Evolutionary conservation across 2,888 invertebrate genomes (phyloP).

Genomic region (Phyto melanocephala): DNA sequence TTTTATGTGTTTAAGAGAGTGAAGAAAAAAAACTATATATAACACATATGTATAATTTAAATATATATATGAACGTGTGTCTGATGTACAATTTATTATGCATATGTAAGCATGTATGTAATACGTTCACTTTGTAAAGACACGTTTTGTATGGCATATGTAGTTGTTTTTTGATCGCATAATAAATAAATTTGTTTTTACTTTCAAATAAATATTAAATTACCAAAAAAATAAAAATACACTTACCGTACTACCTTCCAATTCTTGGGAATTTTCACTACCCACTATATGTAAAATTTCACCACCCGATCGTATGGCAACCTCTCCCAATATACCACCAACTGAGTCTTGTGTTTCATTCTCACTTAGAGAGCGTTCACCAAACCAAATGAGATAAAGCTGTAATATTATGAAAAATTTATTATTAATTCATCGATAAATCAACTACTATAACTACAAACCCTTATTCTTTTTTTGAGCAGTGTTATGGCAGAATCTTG

Average conservation of each 20-base stretch:
- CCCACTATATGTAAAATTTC: constrained; percentile 78
- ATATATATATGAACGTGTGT: not conserved
- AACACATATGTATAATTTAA: too few species aligned
- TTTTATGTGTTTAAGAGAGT: constrained; percentile 44
- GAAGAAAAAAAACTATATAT: constrained; percentile 9
- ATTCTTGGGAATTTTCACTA: constrained; percentile 75
- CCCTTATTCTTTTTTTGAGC: constrained; percentile 79
- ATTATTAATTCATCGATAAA: not conserved
- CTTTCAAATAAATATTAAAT: constrained; percentile 56
- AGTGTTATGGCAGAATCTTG: constrained; percentile 79
- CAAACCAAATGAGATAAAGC: constrained; percentile 80
- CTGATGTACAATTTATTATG: not conserved
- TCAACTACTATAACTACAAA: constrained; percentile 66
- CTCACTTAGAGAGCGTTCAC: constrained; percentile 76
- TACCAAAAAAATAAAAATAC: constrained; percentile 5
- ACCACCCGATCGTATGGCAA: constrained; percentile 79
- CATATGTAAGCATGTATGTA: not conserved
- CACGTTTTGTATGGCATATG: constrained; percentile 36
- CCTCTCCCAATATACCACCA: constrained; percentile 79
- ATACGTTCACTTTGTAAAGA: constrained; percentile 47
- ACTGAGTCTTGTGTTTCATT: constrained; percentile 78
- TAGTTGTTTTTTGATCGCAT: constrained; percentile 27
- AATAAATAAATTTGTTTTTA: constrained; percentile 51
- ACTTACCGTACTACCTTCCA: constrained; percentile 77
- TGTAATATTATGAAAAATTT: constrained; percentile 66